Evolutionary conservation across 2,797 vertebrate species (phyloP).

Genomic region (Lophura swinhoii): DNA sequence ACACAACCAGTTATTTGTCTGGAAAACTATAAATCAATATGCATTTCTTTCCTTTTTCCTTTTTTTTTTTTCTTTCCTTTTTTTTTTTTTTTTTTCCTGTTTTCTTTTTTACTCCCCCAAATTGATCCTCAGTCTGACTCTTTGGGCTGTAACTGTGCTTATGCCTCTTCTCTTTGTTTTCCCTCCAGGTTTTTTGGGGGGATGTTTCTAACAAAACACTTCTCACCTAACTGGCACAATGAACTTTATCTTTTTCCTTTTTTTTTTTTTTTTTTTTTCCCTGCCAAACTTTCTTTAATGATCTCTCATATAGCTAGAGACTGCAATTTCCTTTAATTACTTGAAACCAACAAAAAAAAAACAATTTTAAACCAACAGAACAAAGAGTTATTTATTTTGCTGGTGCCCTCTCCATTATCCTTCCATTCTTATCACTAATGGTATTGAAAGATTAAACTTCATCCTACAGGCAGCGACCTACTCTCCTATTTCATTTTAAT

Average conservation of each 20-base stretch:
- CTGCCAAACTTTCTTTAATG: slow-evolving; percentile 43
- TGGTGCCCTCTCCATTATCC: background rate
- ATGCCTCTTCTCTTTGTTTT: background rate
- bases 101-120: background rate
- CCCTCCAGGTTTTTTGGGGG: slow-evolving; percentile 19
- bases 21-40: slow-evolving; percentile 29
- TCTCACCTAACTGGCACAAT: slow-evolving; percentile 21
- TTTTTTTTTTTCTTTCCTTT: background rate
- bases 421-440: slow-evolving; percentile 18
- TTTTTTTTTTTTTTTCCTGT: background rate
- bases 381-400: slow-evolving; percentile 32
- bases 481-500: slow-evolving; percentile 59
- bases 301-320: slow-evolving; percentile 16
- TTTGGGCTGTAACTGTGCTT: slow-evolving; percentile 14
- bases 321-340: slow-evolving; percentile 51
- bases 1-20: slow-evolving; percentile 20
- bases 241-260: background rate
- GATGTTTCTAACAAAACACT: slow-evolving; percentile 11
- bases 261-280: background rate
- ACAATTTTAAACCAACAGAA: slow-evolving; percentile 36
- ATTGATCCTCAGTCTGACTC: slow-evolving; percentile 5
- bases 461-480: slow-evolving; percentile 50
- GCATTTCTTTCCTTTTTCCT: background rate
- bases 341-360: slow-evolving; percentile 50
- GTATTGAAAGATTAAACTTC: slow-evolving; percentile 60